Conservation (phyloP, 2,888 invertebrate species). For the Lasioglossum malachurum region DNA sequence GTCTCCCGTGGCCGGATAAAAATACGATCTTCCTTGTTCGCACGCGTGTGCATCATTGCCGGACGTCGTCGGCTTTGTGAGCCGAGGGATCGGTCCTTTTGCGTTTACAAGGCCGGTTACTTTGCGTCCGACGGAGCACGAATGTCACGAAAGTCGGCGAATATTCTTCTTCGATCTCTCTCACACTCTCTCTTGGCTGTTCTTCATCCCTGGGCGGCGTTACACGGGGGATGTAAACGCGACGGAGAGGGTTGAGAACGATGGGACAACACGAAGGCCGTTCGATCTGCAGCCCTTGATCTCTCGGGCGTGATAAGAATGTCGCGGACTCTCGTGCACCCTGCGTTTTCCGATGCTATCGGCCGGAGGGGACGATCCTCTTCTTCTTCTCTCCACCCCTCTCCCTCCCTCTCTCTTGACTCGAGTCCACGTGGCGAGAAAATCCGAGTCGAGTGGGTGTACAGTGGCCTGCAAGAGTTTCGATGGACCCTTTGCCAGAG, state of each 20-base stretch:
- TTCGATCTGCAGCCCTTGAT: conserved; percentile 60
- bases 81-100: conserved; percentile 35
- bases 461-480: background rate
- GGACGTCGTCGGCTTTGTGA: conserved; percentile 19
- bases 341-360: conserved; percentile 34
- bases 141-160: conserved; percentile 67
- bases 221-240: background rate
- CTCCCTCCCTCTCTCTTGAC: background rate
- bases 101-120: conserved; percentile 58
- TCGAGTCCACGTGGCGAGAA: conserved; percentile 7
- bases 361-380: background rate
- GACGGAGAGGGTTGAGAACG: conserved; percentile 10
- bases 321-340: conserved; percentile 27
- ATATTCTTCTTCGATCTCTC: conserved; percentile 18
- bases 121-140: conserved; percentile 67
- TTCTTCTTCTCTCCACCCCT: background rate
- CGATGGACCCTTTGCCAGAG: background rate
- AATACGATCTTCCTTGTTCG: conserved; percentile 40
- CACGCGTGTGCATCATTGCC: conserved; percentile 11
- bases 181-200: conserved; percentile 17
- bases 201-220: background rate
- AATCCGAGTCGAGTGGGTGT: background rate
- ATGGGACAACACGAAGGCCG: background rate
- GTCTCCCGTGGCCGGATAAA: conserved; percentile 20
- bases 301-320: conserved; percentile 65